phyloP scores from a whole-genome alignment of 1,140 invertebrate species.

The Marisa cornuarietis region DNA sequence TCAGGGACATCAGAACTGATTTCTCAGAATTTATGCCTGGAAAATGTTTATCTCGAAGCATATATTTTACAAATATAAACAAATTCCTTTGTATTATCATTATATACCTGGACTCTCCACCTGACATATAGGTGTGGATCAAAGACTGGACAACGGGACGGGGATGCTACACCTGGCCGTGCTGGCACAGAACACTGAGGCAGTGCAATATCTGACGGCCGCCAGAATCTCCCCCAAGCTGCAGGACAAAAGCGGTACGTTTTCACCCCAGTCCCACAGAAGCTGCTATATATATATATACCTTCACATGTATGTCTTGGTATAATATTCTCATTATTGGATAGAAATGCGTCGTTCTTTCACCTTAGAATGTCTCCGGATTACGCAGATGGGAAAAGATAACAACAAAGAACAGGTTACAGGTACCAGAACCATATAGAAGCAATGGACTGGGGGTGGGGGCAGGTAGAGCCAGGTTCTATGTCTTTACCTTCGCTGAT shows the following conservation, averaged over 20 bases:
- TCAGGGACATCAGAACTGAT: not conserved
- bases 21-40: not conserved
- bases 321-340: no score
- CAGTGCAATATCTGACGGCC: conserved; percentile 39
- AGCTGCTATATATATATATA: no score
- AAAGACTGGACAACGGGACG: conserved; percentile 42
- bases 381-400: no score
- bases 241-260: conserved; percentile 45
- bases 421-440: no score
- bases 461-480: no score
- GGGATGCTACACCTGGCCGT: conserved; percentile 51
- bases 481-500: no score
- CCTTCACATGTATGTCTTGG: no score
- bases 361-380: no score
- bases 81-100: not conserved
- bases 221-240: conserved; percentile 41
- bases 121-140: conserved; percentile 44
- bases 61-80: not conserved
- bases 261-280: not conserved
- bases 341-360: no score
- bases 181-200: conserved; percentile 42
- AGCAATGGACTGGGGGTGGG: no score
- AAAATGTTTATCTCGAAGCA: not conserved
- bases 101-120: not conserved
- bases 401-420: no score